Conservation (phyloP, 2,113 vertebrate species). For the Corapipo altera region DNA sequence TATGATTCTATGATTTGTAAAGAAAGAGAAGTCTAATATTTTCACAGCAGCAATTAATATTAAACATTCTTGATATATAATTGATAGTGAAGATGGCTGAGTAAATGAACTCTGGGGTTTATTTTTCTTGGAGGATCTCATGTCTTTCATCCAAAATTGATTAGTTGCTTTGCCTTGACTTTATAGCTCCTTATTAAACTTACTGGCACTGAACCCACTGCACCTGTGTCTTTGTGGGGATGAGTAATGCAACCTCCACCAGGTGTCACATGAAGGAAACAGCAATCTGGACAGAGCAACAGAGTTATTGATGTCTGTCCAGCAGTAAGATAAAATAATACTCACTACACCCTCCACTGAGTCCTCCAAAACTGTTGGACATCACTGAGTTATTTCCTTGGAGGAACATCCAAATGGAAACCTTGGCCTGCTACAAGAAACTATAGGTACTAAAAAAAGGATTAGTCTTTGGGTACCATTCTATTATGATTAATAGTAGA, state of each 20-base stretch:
- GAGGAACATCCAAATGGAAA: not conserved
- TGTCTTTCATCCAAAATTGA: not conserved
- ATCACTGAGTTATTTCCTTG: not conserved
- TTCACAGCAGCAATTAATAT: constrained; percentile 13
- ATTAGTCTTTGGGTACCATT: not conserved
- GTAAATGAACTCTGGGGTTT: not conserved
- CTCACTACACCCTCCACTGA: not conserved
- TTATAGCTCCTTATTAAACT: not conserved
- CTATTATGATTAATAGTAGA: not conserved
- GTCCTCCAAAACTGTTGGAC: not conserved
- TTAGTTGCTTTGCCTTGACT: constrained; percentile 28
- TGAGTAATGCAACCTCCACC: not conserved
- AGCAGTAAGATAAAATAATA: not conserved
- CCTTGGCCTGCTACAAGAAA: not conserved
- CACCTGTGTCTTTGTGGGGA: not conserved
- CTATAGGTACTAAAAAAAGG: not conserved
- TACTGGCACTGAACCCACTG: not conserved
- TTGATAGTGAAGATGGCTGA: not conserved
- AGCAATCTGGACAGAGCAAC: not conserved
- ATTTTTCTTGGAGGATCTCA: constrained; percentile 4
- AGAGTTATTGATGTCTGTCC: constrained; percentile 14
- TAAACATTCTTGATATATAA: not conserved
- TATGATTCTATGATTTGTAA: not conserved
- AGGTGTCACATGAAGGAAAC: constrained; percentile 2
- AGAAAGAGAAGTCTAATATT: not conserved